Base-by-base conservation (phyloP, 1,140 invertebrate genomes). In the Onthophagus taurus region DNA sequence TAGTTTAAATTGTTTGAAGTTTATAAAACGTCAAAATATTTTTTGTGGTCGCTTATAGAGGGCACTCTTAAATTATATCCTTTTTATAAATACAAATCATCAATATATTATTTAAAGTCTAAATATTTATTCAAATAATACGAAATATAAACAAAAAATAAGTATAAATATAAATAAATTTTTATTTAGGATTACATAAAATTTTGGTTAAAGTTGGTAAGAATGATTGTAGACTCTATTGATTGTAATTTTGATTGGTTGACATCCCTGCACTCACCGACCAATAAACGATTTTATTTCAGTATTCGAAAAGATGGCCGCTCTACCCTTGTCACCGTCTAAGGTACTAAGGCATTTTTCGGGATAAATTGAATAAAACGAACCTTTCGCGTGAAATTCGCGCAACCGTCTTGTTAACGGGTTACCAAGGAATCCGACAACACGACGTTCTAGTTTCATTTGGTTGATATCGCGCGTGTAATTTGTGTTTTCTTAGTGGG, bases 311-410 rank as follows among this genome's bases (percentile, higher is more conserved):
- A 78, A 77, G 70, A 79, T 79, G 77, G 77, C 77, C 72, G 70
- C 75, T 60, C 70, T 79, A 73, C 77, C 75, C 6, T n/a, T n/a
- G 65, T 78, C 76, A 68, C 76, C 76, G 64, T 77, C 75, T 60
- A 75, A 78, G 74, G 76, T 78, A 76, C 26, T 34, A 13, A 26
- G 23, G 29, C 16, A 21, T 47, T 19, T 16, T 26, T 42, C 38
- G 37, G n/a, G 24, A 44, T 46, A 23, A 33, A 24, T 34, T 42
- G 46, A 18, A 30, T 31, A 38, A 46, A 24, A 21, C 35, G 8
- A 37, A 21, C 17, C 14, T 37, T 37, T 12, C 2, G 5, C 9
- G 7, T n/a, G n/a, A n/a, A n/a, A n/a, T n/a, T n/a, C n/a, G n/a
- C n/a, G n/a, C n/a, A n/a, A n/a, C n/a, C n/a, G n/a, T n/a, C n/a